Evolutionary conservation across 2,113 vertebrate species (phyloP).

Genomic region (Seriola quinqueradiata): DNA sequence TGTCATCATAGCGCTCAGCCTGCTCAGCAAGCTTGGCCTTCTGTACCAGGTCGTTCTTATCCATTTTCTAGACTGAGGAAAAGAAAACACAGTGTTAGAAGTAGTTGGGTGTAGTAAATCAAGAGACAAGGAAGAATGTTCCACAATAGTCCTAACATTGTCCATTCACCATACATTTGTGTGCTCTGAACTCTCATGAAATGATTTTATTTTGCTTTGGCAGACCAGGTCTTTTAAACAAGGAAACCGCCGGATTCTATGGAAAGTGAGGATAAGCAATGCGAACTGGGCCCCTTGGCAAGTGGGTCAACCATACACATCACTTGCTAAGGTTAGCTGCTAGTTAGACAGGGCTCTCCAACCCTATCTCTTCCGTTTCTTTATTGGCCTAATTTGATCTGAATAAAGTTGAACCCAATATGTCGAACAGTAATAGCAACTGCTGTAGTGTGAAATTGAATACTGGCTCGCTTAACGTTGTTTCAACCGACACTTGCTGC

Average conservation of each 20-base stretch:
- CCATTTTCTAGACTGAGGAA: constrained; percentile 88
- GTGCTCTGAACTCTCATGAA: neutral
- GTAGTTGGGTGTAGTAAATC: neutral
- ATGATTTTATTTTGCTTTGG: neutral
- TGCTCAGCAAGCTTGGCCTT: constrained; percentile 98
- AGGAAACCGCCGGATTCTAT: constrained; percentile 5
- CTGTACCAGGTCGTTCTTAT: constrained; percentile 98
- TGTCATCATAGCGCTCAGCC: constrained; percentile 98
- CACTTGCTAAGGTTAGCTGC: constrained; percentile 63
- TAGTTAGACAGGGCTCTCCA: constrained; percentile 30
- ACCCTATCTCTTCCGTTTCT: neutral
- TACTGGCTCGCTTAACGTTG: neutral
- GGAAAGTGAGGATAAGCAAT: constrained; percentile 24
- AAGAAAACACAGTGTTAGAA: neutral
- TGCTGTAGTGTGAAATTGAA: neutral
- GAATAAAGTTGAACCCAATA: neutral
- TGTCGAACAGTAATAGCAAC: neutral
- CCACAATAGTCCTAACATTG: neutral
- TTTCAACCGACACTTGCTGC: constrained; percentile 14
- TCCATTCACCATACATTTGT: neutral
- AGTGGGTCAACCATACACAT: constrained; percentile 72
- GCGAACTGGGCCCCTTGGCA: constrained; percentile 65
- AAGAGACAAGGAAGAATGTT: neutral
- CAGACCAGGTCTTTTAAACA: neutral
- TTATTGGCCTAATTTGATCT: neutral